These are phyloP conservation scores for Drosophila sp. DNA, from an alignment of 1,140 invertebrate genomes.

Conservation along the genomic window DNA sequence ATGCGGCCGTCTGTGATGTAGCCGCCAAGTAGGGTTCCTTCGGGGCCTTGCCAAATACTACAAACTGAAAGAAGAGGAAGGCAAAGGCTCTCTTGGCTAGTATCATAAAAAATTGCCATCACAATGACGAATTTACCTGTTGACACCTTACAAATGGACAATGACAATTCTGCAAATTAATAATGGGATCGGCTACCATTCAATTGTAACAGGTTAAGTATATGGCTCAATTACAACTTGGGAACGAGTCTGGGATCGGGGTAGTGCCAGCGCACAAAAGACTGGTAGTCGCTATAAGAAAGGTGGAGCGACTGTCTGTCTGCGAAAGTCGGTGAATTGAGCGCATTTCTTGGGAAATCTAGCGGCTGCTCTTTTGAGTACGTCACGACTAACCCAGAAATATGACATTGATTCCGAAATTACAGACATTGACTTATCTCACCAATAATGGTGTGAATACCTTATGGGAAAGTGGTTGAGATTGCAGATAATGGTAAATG, in stretches of 20 bases:
- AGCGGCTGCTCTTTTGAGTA: conserved; percentile 28
- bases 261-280: conserved; percentile 9
- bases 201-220: conserved; percentile 69
- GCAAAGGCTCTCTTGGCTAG: conserved; percentile 26
- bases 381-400: conserved; percentile 48
- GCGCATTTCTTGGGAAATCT: conserved; percentile 44
- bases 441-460: conserved; percentile 21
- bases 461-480: conserved; percentile 17
- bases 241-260: not conserved
- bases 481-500: conserved; percentile 22
- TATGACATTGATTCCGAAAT: conserved; percentile 62
- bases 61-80: conserved; percentile 52
- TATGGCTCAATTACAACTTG: conserved; percentile 56
- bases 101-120: conserved; percentile 42
- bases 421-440: conserved; percentile 11
- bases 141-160: conserved; percentile 75
- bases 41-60: conserved; percentile 48
- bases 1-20: conserved; percentile 56
- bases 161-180: conserved; percentile 77
- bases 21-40: conserved; percentile 36
- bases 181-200: conserved; percentile 54
- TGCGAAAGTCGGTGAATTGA: conserved; percentile 36
- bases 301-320: conserved; percentile 25
- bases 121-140: conserved; percentile 78
- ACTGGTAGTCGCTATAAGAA: conserved; percentile 14